These are phyloP conservation scores for Recurvirostra avosetta DNA, from an alignment of 2,113 vertebrate species.

Conservation along the genomic window DNA sequence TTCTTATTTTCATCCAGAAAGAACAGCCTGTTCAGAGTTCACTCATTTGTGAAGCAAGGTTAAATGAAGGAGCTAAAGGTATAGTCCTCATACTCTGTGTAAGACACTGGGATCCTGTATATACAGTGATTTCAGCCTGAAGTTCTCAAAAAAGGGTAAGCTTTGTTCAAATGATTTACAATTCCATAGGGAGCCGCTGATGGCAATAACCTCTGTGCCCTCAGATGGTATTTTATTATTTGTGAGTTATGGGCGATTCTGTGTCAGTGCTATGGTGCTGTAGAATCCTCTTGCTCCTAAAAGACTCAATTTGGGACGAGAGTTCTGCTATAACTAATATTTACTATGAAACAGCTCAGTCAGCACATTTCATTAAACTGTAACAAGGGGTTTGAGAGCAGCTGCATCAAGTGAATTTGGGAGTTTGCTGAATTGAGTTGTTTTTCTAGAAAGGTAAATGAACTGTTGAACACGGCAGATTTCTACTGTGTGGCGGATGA, in stretches of 20 bases:
- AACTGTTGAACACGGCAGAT: neutral
- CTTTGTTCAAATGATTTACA: conserved; percentile 31
- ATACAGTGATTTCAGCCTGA: neutral
- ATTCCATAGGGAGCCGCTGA: neutral
- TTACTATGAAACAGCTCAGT: conserved; percentile 26
- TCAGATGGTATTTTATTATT: conserved; percentile 29
- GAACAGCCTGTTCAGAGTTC: neutral
- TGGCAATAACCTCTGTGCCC: conserved; percentile 29
- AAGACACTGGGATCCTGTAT: neutral
- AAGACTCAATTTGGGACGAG: neutral
- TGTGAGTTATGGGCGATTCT: conserved; percentile 21
- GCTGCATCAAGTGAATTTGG: neutral
- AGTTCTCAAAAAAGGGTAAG: conserved; percentile 6
- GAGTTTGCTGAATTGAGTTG: conserved; percentile 39
- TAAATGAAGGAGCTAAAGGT: conserved; percentile 9
- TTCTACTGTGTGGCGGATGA: neutral
- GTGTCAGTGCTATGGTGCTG: neutral
- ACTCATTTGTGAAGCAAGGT: conserved; percentile 15
- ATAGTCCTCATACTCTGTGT: neutral
- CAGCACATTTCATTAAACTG: conserved; percentile 35
- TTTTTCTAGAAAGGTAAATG: conserved; percentile 39
- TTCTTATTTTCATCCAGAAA: neutral
- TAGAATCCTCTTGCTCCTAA: neutral
- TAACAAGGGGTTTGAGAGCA: conserved; percentile 20
- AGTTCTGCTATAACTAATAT: conserved; percentile 9